Evolutionary conservation across 1,140 invertebrate species (phyloP).

Genomic region (Saccostrea echinata): DNA sequence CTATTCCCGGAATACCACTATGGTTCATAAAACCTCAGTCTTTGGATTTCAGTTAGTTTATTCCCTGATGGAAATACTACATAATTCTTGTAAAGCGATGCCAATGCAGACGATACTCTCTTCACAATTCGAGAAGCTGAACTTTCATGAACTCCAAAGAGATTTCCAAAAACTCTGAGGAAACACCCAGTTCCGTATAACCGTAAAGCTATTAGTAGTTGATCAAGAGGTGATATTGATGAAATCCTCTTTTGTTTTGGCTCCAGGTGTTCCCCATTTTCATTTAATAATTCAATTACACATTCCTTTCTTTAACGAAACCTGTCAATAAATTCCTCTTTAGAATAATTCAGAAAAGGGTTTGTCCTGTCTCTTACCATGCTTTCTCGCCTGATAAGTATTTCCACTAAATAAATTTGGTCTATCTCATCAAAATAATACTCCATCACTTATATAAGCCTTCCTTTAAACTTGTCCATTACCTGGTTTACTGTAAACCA

Average conservation of each 20-base stretch:
- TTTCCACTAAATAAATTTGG: not conserved
- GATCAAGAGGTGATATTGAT: not conserved
- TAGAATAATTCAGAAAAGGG: not conserved
- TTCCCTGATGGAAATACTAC: no score
- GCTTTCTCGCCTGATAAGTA: not conserved
- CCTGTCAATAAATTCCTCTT: not conserved
- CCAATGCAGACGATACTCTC: no score
- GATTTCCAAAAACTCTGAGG: no score
- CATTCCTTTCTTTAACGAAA: not conserved
- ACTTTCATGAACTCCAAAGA: no score
- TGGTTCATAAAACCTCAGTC: no score
- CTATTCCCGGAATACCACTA: no score
- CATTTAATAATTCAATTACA: no score
- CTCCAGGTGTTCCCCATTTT: no score
- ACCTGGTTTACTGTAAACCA: not conserved
- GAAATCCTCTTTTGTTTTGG: not conserved
- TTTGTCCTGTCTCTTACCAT: not conserved
- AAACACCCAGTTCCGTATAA: not conserved
- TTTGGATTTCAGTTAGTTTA: no score
- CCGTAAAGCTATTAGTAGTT: not conserved
- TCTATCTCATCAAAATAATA: slow-evolving; percentile 8
- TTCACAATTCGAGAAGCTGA: no score
- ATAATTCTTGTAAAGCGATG: no score
- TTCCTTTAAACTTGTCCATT: not conserved
- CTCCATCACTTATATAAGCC: not conserved